These are phyloP conservation scores for Rhopilema esculentum DNA, from an alignment of 30 jellyfish, hydroid and myxozoan species.

Conservation along the genomic window DNA sequence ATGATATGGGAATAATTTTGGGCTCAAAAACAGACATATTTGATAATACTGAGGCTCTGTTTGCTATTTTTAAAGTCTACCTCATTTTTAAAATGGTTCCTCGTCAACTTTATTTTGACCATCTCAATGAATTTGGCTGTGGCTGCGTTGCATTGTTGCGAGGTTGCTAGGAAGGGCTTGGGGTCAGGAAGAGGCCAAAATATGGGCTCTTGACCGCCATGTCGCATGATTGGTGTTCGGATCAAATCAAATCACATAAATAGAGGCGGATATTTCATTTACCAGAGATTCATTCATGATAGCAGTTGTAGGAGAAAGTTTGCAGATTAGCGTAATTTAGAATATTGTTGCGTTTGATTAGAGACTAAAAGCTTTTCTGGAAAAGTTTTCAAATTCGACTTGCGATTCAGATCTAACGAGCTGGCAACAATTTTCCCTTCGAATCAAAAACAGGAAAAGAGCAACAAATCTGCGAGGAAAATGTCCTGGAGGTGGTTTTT, in stretches of 20 bases:
- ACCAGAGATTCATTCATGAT: constrained; percentile 17
- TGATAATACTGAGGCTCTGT: no score
- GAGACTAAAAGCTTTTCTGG: not conserved
- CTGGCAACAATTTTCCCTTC: no score
- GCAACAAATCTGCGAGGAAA: not conserved
- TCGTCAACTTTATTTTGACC: no score
- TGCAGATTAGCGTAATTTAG: not conserved
- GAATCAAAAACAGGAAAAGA: not conserved
- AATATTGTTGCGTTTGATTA: not conserved
- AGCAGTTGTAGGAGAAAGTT: not conserved
- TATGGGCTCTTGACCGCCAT: constrained; percentile 7
- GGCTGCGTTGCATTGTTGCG: not conserved
- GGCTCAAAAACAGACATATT: no score
- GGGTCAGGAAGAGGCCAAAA: constrained; percentile 11
- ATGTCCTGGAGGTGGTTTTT: constrained; percentile 16
- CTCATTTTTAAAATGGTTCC: no score
- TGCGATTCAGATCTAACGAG: no score
- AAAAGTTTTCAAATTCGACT: no score
- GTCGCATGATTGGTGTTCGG: not conserved
- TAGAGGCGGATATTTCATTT: not conserved
- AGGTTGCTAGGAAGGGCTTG: not conserved
- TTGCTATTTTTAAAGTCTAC: no score
- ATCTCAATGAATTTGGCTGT: not conserved
- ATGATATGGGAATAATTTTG: no score
- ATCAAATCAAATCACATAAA: constrained; percentile 5